Conservation (phyloP, 2,113 vertebrate species). For the Scartelaos histophorus region DNA sequence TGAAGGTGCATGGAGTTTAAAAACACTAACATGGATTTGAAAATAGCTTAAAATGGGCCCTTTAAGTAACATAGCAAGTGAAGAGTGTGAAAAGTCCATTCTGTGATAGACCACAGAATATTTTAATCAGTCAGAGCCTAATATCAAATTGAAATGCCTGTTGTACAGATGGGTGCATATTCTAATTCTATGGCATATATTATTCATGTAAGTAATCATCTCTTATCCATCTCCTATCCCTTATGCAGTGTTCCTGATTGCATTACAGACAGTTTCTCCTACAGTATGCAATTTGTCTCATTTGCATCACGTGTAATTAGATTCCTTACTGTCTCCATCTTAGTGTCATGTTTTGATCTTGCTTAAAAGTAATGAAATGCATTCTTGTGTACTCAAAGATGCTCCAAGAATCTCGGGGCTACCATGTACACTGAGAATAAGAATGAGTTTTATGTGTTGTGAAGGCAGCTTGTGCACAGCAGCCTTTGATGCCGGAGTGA, state of each 20-base stretch:
- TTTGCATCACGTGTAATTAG: background rate
- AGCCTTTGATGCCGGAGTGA: background rate
- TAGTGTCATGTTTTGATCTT: background rate
- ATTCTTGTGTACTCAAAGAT: background rate
- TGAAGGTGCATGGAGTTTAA: too few relatives aligned
- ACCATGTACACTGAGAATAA: background rate
- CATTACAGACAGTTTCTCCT: background rate
- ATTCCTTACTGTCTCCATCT: background rate
- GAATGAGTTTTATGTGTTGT: background rate
- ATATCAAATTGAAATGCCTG: background rate
- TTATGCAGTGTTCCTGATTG: background rate
- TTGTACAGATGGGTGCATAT: background rate
- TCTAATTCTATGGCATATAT: background rate
- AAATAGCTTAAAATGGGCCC: too few relatives aligned
- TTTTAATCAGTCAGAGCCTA: background rate
- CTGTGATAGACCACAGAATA: background rate
- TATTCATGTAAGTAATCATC: background rate
- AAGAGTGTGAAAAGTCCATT: background rate
- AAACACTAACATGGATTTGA: too few relatives aligned
- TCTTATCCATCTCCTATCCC: background rate
- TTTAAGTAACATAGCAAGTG: too few relatives aligned
- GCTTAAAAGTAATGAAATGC: background rate
- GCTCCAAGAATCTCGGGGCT: background rate
- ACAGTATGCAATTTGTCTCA: background rate
- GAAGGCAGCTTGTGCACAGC: background rate